Base-by-base conservation (phyloP, 1,140 invertebrate genomes). In the Nasonia giraulti region DNA sequence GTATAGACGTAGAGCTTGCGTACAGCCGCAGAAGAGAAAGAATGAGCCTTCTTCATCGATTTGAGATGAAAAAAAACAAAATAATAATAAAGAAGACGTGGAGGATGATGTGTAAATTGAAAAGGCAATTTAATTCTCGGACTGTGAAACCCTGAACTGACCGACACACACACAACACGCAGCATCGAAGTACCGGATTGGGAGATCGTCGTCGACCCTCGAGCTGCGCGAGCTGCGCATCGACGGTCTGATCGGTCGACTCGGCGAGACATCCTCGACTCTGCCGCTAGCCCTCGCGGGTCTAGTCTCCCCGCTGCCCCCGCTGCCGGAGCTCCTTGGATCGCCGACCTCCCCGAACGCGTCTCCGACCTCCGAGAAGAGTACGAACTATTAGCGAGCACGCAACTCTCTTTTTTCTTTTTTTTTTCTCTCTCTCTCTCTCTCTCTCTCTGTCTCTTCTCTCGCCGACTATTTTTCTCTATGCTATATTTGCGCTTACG, bases 211-310 rank as follows among this genome's bases (percentile, higher is more conserved):
- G 74, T 90, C 89, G 73, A 90, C 86, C 82, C 87, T 90, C 76
- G 89, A 90, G 87, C 88, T 90, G 83, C 88, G 87, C 76, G 89
- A 89, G 86, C 89, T 89, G 84, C 88, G 83, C 83, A 88, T 89
- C 86, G 89, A 89, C 86, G 88, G 89, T 82, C 84, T 89, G 82
- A 89, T 89, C 85, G 86, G 89, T 88, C 89, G 87, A 79, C 88
- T 89, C 75, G 89, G 89, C 71, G 88, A 89, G 87, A 89, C 88
- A 83, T 89, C 90, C 68, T 89, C 90, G 80, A 88, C 92, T 82
- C 84, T 93, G 88, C 90, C 93, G 87, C 85, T 93, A 83, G 89
- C 92, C 80, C 87, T 93, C 86, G 89, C 90, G 85, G 91, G 91
- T 68, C 89, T 92, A 82, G 87, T 90, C 88, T 88, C 90, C 87